Percentiles rank a stretch among this genome's conserved stretches.
Conservation (phyloP, 2,113 vertebrate species). For the Zonotrichia leucophrys region DNA sequence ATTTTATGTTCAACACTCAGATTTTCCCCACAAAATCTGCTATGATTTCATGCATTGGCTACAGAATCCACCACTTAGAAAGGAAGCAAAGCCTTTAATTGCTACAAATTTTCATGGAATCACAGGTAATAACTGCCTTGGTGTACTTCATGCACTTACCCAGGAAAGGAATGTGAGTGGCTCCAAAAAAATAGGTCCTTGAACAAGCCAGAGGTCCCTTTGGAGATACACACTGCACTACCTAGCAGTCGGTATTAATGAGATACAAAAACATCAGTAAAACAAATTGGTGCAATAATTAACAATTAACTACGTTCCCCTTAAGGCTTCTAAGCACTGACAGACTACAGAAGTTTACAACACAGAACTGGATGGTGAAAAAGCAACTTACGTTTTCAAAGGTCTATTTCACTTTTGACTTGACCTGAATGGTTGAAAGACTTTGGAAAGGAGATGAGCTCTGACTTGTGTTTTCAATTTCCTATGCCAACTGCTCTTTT, state of each 20-base stretch:
- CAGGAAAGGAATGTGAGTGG: slow-evolving; percentile 86
- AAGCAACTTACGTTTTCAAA: slow-evolving; percentile 54
- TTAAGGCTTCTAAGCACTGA: slow-evolving; percentile 26
- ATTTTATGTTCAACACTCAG: neutral
- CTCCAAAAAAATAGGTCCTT: slow-evolving; percentile 94
- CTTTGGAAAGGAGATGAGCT: slow-evolving; percentile 54
- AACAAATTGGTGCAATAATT: neutral
- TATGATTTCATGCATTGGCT: neutral
- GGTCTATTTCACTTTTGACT: slow-evolving; percentile 51
- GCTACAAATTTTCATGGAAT: neutral
- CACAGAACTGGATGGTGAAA: slow-evolving; percentile 25
- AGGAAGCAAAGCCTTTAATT: neutral
- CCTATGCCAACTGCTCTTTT: slow-evolving; percentile 51
- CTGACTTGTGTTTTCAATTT: slow-evolving; percentile 37
- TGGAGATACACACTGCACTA: slow-evolving; percentile 91
- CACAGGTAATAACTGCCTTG: neutral
- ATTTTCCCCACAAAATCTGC: neutral
- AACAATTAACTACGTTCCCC: neutral
- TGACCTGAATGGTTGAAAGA: slow-evolving; percentile 38
- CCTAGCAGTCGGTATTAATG: slow-evolving; percentile 67
- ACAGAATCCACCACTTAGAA: neutral
- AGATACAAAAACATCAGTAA: neutral
- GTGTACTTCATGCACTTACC: slow-evolving; percentile 74
- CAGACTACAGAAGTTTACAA: slow-evolving; percentile 7
- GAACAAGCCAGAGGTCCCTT: slow-evolving; percentile 92